Evolutionary conservation across 2,113 vertebrate genomes (phyloP), one percentile per base, ranked within the genome.

Genomic region (Rhinopomastus cyanomelas): DNA sequence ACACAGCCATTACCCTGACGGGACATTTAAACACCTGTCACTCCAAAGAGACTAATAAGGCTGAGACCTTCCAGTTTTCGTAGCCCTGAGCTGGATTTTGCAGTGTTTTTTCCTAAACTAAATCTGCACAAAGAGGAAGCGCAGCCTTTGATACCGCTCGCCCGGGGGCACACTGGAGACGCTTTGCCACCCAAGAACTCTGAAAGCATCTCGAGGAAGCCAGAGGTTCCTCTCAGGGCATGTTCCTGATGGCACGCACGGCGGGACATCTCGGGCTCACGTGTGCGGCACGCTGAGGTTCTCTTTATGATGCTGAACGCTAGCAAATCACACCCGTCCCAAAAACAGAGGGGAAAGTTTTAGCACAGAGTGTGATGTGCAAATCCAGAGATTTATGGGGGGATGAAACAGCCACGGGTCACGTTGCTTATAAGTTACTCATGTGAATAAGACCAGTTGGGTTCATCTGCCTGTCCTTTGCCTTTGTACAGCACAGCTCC

Each of bases 161-260:
- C 61, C 49, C 52, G 46, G 71, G 64, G 71, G 56, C 52, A 39
- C 0, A 6, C 69, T 51, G 65, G 32, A 61, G 65, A 87, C 62
- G 36, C 42, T 84, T 61, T 66, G 85, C 88, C 85, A 81, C 74
- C 46, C 51, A 29, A 74, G 74, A 71, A 59, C 56, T 84, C 65
- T 78, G 78, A 94, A 87, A 90, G 61, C 88, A 71, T 89, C 78
- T 84, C 23, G 30, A 61, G 36, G 65, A 91, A 87, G 52, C 51
- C 64, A 66, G 66, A 81, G 69, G 48, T 77, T 87, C 56, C 74
- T 88, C 85, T 74, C 52, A 49, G 78, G 90, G 88, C 74, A 71
- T 39, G 32, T 62, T 89, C 27, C 81, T 34, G 69, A 77, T 73
- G 56, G 44, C 60, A 53, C 16, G 80, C 81, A 57, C 74, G 25